Base-by-base conservation (phyloP, 2,888 invertebrate genomes). In the Slavum lentiscoides region DNA sequence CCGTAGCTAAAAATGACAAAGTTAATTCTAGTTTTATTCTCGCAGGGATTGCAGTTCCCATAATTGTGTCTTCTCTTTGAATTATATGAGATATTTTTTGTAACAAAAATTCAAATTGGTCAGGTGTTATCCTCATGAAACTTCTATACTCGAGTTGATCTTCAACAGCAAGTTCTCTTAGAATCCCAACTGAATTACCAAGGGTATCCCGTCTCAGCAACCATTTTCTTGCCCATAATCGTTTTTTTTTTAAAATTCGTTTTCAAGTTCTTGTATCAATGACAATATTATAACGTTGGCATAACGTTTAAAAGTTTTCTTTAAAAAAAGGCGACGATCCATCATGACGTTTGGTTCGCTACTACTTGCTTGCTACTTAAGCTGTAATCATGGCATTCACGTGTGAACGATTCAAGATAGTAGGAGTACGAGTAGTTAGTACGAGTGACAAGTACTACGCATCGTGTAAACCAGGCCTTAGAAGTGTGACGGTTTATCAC, bases 101-200 rank as follows among this genome's bases (percentile, higher is more conserved):
- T 61, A 61, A 61, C 61, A 67, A 43, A 67, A 67, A 67, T 67
- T 67, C 43, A 67, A 67, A 67, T 67, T 67, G 66, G 66, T 67
- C 66, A 67, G 66, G 66, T 67, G 66, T 39, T 43, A 67, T 67
- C 21, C 43, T 67, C 43, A 67, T 21, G 21, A 43, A 67, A 43
- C 43, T 67, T 66, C 66, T 67, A 67, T 43, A 43, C 43, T 67
- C 67, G 37, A 62, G 30, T 62, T 21, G 23, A 23, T 61, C 23
- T 23, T 64, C 64, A 64, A 11, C 17, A 37, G 17, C 64, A 64
- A 64, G 66, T 39, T 66, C 66, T 66, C 66, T 43, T 66, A 66
- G 39, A 66, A 66, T 43, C 17, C 66, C 66, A 66, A 66, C n/a
- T 43, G 39, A 66, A 39, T 66, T 66, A 66, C 39, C 66, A 66